Base-by-base conservation (phyloP, 2,797 vertebrate genomes). In the Buphagus erythrorhynchus region DNA sequence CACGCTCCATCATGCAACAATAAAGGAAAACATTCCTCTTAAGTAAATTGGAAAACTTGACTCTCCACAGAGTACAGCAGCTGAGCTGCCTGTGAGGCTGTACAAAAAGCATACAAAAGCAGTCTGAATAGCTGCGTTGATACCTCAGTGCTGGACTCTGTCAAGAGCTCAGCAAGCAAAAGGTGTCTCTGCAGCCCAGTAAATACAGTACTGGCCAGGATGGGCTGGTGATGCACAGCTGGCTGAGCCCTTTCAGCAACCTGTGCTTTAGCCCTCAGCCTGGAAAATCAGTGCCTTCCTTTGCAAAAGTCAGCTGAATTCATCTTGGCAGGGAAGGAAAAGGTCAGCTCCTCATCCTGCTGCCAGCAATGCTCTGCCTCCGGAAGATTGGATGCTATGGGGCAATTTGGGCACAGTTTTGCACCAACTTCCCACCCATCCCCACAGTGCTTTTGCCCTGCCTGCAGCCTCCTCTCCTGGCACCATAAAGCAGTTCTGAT, bases 21-120 rank as follows among this genome's bases (percentile, higher is more conserved):
- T 85, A 91, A 89, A 75, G 63, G 51, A 86, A 94, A 88, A 79
- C 15, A 45, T 48, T 72, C n/a, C 43, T 51, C 48, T 87, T 83
- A 81, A 90, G 28, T 51, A 82, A 90, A 59, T 13, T 2, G 15
- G 71, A 63, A 92, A 95, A 89, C 73, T 4, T 76, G 46, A 51
- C 26, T 89, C 66, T 61, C 20, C 36, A 73, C 45, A 38, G 42
- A 51, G 35, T 18, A 22, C 1, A 1, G 29, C 43, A 55, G 69
- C 4, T 2, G 66, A 75, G 20, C 26, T 81, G 54, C 38, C 69
- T 86, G 43, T n/a, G 46, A 75, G 35, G 21, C 12, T 81, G 29
- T 26, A 52, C 33, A 85, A 58, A 87, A 87, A 89, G 24, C 38
- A 59, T 3, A 71, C 31, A 8, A 51, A 75, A 89, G 55, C 49